A percentile compares a stretch with the other conserved stretches of the same genome.
phyloP scores from a whole-genome alignment of 2,797 vertebrate genomes.

The Phoxinus dragarum region DNA sequence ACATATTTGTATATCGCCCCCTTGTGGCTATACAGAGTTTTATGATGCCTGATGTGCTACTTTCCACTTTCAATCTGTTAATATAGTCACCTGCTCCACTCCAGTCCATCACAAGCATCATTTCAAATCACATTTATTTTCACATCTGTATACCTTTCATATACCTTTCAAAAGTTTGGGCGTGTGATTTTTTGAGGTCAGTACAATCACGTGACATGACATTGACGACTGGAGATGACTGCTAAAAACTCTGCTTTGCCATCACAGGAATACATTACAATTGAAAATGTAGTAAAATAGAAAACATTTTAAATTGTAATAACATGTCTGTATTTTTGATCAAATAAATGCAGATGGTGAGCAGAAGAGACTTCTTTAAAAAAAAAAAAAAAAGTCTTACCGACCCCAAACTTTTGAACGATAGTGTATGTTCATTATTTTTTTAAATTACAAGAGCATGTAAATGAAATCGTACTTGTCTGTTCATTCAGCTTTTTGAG shows the following conservation, averaged over 20 bases:
- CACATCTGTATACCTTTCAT: not conserved
- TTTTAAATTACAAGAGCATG: not conserved
- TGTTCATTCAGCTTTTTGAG: not conserved
- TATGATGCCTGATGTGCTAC: not conserved
- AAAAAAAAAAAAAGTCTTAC: not conserved
- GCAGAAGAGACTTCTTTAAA: not conserved
- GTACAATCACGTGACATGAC: not conserved
- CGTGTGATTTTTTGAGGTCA: not conserved
- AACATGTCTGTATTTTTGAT: not conserved
- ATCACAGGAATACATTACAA: not conserved
- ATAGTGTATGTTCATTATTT: not conserved
- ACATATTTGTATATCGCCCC: not conserved
- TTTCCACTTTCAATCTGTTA: not conserved
- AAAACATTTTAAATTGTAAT: not conserved
- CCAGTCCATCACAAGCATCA: not conserved
- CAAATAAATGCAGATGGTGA: no score
- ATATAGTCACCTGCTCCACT: not conserved
- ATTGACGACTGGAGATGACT: not conserved
- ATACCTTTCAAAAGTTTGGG: not conserved
- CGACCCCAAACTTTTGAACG: not conserved
- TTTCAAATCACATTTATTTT: not conserved
- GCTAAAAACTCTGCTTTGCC: not conserved
- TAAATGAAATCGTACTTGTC: not conserved
- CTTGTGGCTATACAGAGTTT: constrained; percentile 12
- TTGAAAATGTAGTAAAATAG: not conserved